These are phyloP conservation scores for Salpingus planirostris DNA, from an alignment of 2,888 invertebrate species.

Conservation along the genomic window DNA sequence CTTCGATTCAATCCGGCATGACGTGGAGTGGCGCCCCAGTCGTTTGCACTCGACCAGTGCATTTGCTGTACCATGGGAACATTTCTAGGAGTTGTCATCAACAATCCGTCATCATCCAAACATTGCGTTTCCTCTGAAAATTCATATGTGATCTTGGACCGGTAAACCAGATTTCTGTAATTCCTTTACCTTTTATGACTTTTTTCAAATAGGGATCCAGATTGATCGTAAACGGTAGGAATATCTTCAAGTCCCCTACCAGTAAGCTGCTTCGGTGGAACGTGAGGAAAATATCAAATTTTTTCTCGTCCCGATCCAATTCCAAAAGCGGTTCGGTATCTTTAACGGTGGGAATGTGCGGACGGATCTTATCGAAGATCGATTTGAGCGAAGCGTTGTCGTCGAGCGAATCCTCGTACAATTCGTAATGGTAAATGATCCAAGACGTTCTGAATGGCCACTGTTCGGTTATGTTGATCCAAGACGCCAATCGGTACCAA, in stretches of 20 bases:
- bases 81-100: constrained; percentile 24
- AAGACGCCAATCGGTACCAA: constrained; percentile 91
- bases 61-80: constrained; percentile 17
- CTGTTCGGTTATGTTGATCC: constrained; percentile 98
- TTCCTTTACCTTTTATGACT: constrained; percentile 86
- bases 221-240: constrained; percentile 96
- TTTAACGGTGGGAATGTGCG: constrained; percentile 71
- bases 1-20: constrained; percentile 8
- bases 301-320: constrained; percentile 89
- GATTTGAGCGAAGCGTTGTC: constrained; percentile 79
- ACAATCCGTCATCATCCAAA: constrained; percentile 49
- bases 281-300: constrained; percentile 86
- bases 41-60: constrained; percentile 11
- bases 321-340: constrained; percentile 85
- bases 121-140: constrained; percentile 58
- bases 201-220: constrained; percentile 96
- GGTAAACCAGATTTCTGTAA: no score
- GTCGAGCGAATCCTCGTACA: constrained; percentile 77
- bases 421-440: constrained; percentile 92
- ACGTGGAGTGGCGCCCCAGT: constrained; percentile 8
- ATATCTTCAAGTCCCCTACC: constrained; percentile 85
- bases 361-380: constrained; percentile 88
- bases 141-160: no score
- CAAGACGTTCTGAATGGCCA: constrained; percentile 98
- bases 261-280: constrained; percentile 79